These are phyloP conservation scores for Parotocinclus haroldoi DNA, from an alignment of 2,797 vertebrate genomes.

Conservation along the genomic window DNA sequence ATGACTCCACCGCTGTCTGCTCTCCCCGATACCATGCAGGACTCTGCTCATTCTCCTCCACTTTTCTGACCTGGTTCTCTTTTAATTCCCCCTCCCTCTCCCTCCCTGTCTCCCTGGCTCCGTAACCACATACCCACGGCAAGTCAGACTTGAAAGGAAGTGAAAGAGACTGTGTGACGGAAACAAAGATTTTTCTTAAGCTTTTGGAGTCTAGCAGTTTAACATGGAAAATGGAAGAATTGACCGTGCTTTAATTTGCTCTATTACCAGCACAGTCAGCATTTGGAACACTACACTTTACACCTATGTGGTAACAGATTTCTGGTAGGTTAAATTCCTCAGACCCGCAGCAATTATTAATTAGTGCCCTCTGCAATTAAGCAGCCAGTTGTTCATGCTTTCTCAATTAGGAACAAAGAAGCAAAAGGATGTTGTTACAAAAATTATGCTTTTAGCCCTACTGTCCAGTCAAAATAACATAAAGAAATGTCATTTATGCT, in stretches of 20 bases:
- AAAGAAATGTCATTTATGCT: conserved; percentile 21
- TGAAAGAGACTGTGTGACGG: conserved; percentile 48
- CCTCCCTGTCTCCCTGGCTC: conserved; percentile 44
- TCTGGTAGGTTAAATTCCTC: too few species aligned
- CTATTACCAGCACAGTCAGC: conserved; percentile 19
- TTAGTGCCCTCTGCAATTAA: too few species aligned
- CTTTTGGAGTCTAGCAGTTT: conserved; percentile 31
- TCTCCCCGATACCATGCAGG: conserved; percentile 62
- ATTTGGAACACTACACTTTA: neutral
- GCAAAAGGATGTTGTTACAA: conserved; percentile 50
- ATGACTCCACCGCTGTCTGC: conserved; percentile 56
- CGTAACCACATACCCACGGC: conserved; percentile 46
- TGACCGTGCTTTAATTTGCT: conserved; percentile 19
- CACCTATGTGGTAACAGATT: too few species aligned
- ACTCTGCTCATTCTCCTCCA: conserved; percentile 61
- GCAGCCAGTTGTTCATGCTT: neutral
- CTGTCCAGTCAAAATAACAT: conserved; percentile 20
- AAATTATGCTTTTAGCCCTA: conserved; percentile 47
- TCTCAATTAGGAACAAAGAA: conserved; percentile 56
- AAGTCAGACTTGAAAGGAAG: conserved; percentile 51
- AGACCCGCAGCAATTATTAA: too few species aligned
- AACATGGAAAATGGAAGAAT: conserved; percentile 36
- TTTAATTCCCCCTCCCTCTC: conserved; percentile 34
- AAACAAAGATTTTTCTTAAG: conserved; percentile 16
- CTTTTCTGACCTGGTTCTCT: conserved; percentile 55